Conservation (phyloP, 2,797 vertebrate species). For the Thamnophis elegans region DNA sequence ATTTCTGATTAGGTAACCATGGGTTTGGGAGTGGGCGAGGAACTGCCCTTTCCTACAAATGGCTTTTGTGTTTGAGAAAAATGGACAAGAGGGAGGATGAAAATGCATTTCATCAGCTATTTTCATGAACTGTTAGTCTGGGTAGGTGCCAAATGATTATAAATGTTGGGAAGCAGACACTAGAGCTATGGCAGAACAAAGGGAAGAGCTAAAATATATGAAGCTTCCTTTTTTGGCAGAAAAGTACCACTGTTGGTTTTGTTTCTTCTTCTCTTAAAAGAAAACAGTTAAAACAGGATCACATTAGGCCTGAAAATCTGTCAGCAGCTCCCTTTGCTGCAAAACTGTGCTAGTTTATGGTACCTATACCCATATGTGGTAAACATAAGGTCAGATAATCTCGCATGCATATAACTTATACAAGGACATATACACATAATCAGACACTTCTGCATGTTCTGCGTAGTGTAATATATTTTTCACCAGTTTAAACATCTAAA, state of each 20-base stretch:
- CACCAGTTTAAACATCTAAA: neutral
- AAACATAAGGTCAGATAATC: neutral
- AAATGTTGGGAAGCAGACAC: constrained; percentile 20
- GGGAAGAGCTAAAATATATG: constrained; percentile 25
- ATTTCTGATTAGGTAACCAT: constrained; percentile 7
- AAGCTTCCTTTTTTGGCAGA: constrained; percentile 40
- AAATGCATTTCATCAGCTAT: constrained; percentile 16
- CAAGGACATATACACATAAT: neutral
- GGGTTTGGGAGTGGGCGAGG: neutral
- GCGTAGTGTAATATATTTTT: neutral
- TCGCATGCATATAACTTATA: neutral
- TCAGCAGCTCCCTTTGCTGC: constrained; percentile 21
- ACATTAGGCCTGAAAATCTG: neutral
- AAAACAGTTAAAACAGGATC: constrained; percentile 7
- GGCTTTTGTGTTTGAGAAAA: constrained; percentile 19
- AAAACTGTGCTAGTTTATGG: neutral
- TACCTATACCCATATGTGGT: neutral
- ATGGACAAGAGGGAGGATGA: constrained; percentile 13
- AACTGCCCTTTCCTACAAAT: constrained; percentile 13
- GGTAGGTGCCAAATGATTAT: neutral
- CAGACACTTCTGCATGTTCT: neutral
- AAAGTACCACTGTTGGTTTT: constrained; percentile 10
- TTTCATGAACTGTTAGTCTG: constrained; percentile 43
- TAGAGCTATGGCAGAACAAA: constrained; percentile 38
- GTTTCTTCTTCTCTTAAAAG: neutral